Evolutionary conservation across 2,797 vertebrate genomes (phyloP).

Genomic region (Otolemur crassicaudatus): DNA sequence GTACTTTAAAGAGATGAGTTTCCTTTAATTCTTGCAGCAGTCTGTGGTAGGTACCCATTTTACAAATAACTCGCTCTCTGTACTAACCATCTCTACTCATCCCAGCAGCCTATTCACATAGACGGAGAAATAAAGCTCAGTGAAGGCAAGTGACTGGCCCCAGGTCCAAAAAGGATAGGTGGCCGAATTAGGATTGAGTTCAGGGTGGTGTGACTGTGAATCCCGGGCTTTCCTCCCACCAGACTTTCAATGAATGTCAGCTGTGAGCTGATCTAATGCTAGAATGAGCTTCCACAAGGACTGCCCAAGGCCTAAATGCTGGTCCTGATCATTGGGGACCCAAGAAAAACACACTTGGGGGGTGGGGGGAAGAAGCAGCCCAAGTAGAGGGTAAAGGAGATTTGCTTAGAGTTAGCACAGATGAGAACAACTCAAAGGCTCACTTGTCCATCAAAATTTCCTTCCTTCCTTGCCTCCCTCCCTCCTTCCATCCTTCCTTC

Average conservation of each 20-base stretch:
- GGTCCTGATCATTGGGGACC: background rate
- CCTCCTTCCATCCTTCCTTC: background rate
- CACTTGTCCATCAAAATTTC: background rate
- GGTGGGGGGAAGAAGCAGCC: background rate
- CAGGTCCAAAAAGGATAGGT: background rate
- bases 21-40: background rate
- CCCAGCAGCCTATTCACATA: background rate
- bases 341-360: background rate
- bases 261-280: background rate
- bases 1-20: background rate
- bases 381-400: background rate
- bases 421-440: background rate
- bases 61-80: background rate
- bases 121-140: constrained; percentile 22
- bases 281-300: background rate
- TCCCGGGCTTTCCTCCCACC: background rate
- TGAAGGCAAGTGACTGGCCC: background rate
- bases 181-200: background rate
- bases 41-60: background rate
- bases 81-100: background rate
- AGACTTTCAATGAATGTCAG: background rate
- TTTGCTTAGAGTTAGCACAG: background rate
- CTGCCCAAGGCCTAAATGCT: background rate
- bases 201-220: background rate
- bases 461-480: background rate